Base-by-base conservation (phyloP, 2,113 vertebrate genomes). In the Mormyrus iriodes region DNA sequence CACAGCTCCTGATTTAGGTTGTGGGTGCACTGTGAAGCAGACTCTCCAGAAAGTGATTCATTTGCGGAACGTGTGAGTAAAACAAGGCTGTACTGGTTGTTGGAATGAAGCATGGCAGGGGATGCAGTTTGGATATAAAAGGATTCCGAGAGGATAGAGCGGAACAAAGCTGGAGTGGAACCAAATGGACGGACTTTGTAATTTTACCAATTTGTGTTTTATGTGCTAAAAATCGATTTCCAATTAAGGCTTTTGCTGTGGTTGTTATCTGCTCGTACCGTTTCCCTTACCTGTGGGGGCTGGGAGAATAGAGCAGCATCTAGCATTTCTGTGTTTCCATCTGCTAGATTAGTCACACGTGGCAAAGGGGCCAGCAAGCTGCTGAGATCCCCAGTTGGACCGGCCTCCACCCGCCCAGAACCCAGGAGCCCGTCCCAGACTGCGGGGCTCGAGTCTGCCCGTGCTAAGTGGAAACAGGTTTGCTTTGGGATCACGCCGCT, bases 301-400 rank as follows among this genome's bases (percentile, higher is more conserved):
- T 91, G 92, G 90, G 89, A 93, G 93, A n/a, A 82, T 35, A 79
- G 9, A 9, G 44, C 13, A 12, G 42, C 24, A 3, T 49, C 51
- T 61, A 48, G 24, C 39, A 58, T 93, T 93, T 91, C 93, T 91
- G 55, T 86, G 27, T 85, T 89, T 90, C 86, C 88, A 90, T 90
- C 90, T 89, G 90, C 88, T 90, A 88, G 82, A 90, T 91, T 95
- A 94, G 94, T 96, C 94, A 94, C 93, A 93, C 94, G 95, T 95
- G 91, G 92, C 92, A 88, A 90, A 90, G 90, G 88, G 91, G 89
- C 88, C 91, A 86, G 90, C 82, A 91, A 91, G 93, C 90, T 90
- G 89, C 92, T 87, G 61, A 35, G n/a, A 88, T 85, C 91, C 91
- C 93, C 94, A 95, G 93, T 93, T 94, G 93, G 93, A 94, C 89